Base-by-base conservation (phyloP, 2,113 vertebrate genomes). In the Sturnira hondurensis region DNA sequence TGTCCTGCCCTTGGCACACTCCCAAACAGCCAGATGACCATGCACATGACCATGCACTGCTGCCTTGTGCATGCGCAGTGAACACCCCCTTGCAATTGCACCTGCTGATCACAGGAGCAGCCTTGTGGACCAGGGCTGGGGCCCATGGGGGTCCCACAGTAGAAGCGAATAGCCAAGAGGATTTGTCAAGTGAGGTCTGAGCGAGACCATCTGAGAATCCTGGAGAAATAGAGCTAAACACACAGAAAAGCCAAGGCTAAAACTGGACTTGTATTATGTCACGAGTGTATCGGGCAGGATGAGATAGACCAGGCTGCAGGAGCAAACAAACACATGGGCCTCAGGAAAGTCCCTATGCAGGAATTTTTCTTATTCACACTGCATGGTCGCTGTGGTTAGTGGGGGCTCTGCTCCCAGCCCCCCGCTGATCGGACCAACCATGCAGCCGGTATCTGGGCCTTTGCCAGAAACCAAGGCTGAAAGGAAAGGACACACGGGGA, bases 41-140 rank as follows among this genome's bases (percentile, higher is more conserved):
- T 4, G 6, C 43, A 10, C 33, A 15, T 0, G 47, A 2, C 2
- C n/a, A n/a, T n/a, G n/a, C n/a, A n/a, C n/a, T 16, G 33, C 38
- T 43, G 28, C 31, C 43, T 10, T 33, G 2, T 28, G 41, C 17
- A 8, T 1, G 4, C 33, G 6, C 41, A 20, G 11, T 2, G 1
- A 28, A 24, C 15, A 0, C 74, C 50, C 52, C 89, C 15, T 52
- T 87, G 81, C 28, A 54, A 7, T 26, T 36, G 13, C 20, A 33
- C 7, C 10, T 47, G 19, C 70, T 41, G 20, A 33, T 3, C 65
- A 65, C 9, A 81, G 36, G 86, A 68, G 1, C 12, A 76, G 1
- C 10, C 3, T 36, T 36, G 16, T n/a, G 71, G 52, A 31, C 50
- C 45, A 70, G 16, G 38, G 4, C 41, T 68, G 36, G 31, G 54